Percentiles rank a stretch among this genome's conserved stretches.
These are phyloP conservation scores for Sialis fuliginosa DNA, from an alignment of 2,888 invertebrate species.

Conservation along the genomic window DNA sequence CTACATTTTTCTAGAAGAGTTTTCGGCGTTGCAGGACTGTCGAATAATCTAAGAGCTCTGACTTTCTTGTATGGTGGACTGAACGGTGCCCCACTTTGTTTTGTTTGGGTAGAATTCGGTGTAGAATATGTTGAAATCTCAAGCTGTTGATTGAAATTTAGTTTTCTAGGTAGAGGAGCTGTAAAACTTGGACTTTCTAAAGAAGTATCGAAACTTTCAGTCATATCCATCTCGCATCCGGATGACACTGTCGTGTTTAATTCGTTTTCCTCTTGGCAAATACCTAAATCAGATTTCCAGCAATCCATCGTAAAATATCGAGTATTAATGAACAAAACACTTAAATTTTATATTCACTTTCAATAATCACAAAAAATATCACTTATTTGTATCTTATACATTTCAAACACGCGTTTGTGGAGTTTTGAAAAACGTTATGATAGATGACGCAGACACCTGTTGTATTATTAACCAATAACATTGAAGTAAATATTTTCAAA, in stretches of 20 bases:
- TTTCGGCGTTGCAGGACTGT: constrained; percentile 75
- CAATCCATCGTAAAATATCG: constrained; percentile 1
- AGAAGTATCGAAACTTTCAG: constrained; percentile 41
- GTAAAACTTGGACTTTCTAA: constrained; percentile 37
- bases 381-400: neutral
- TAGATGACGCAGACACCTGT: constrained; percentile 4
- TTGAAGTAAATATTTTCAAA: too few species aligned
- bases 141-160: constrained; percentile 34
- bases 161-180: constrained; percentile 37
- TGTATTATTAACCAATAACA: too few species aligned
- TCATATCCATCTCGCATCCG: constrained; percentile 35
- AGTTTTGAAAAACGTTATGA: constrained; percentile 3
- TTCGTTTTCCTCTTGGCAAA: constrained; percentile 15
- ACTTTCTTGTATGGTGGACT: constrained; percentile 43
- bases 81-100: constrained; percentile 20
- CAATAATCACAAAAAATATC: neutral
- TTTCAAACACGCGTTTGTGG: neutral
- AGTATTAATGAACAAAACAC: neutral
- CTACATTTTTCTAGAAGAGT: constrained; percentile 55
- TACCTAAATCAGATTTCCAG: constrained; percentile 3
- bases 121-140: constrained; percentile 7
- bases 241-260: constrained; percentile 25
- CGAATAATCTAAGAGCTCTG: constrained; percentile 49
- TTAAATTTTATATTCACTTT: neutral
- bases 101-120: constrained; percentile 1